Percentiles rank a stretch among this genome's conserved stretches.
These are phyloP conservation scores for Psilopogon haemacephalus DNA, from an alignment of 2,113 vertebrate species.

Conservation along the genomic window DNA sequence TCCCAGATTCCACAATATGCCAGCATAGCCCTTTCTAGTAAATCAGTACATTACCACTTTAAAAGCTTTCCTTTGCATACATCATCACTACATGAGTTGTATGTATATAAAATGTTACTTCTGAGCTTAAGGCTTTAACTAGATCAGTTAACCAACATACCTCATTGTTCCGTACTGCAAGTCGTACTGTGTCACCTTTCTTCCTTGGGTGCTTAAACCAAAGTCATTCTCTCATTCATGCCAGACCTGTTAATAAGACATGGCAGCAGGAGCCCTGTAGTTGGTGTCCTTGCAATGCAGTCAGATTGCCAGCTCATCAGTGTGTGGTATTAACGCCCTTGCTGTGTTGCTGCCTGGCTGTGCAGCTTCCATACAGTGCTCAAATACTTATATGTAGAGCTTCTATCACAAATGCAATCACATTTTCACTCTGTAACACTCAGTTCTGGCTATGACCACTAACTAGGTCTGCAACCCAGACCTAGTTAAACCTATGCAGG, in stretches of 20 bases:
- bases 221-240: neutral
- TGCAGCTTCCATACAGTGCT: neutral
- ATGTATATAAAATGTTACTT: neutral
- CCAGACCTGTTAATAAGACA: neutral
- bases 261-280: neutral
- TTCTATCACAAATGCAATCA: neutral
- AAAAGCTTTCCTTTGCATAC: neutral
- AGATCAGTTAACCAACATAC: neutral
- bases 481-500: neutral
- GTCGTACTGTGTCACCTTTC: neutral
- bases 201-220: neutral
- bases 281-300: neutral
- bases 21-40: neutral
- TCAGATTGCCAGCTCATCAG: neutral
- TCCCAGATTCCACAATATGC: neutral
- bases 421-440: neutral
- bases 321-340: neutral
- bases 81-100: neutral
- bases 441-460: neutral
- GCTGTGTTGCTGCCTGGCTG: neutral
- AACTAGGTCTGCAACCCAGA: neutral
- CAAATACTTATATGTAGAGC: neutral
- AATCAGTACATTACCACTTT: neutral
- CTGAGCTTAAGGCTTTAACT: neutral
- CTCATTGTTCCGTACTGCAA: neutral